A percentile compares a stretch with the other conserved stretches of the same genome.
Evolutionary conservation across 2,113 vertebrate species (phyloP).

Genomic region (Vulpes lagopus): DNA sequence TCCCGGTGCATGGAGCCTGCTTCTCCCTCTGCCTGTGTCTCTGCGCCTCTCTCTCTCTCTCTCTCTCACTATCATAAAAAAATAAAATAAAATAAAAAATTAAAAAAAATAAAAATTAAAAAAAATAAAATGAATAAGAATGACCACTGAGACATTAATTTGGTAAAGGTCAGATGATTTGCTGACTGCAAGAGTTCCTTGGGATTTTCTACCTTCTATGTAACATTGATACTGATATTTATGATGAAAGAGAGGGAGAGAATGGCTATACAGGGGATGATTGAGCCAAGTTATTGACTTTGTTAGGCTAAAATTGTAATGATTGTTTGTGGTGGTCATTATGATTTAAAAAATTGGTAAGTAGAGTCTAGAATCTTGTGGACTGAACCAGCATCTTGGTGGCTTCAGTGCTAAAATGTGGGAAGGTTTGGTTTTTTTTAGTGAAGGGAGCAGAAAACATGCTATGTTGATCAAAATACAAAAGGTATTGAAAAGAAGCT

Average conservation of each 20-base stretch:
- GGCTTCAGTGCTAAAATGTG: not conserved
- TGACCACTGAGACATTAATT: not conserved
- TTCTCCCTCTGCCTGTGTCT: too few species aligned
- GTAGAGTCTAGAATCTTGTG: not conserved
- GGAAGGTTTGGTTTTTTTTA: not conserved
- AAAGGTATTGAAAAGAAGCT: not conserved
- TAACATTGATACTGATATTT: not conserved
- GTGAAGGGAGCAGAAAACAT: not conserved
- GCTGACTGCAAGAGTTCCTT: not conserved
- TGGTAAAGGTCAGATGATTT: slow-evolving; percentile 9
- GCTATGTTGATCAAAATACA: not conserved
- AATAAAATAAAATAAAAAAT: too few species aligned
- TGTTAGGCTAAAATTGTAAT: not conserved
- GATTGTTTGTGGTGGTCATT: not conserved
- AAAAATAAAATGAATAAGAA: not conserved
- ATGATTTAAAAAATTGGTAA: not conserved
- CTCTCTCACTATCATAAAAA: too few species aligned
- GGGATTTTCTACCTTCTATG: not conserved
- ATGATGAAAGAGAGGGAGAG: not conserved
- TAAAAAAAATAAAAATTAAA: too few species aligned
- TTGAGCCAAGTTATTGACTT: not conserved
- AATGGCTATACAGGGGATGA: not conserved
- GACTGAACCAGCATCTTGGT: not conserved
- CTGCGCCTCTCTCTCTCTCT: too few species aligned
- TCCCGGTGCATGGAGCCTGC: too few species aligned